A percentile compares a stretch with the other conserved stretches of the same genome.
These are phyloP conservation scores for Gryllus bimaculatus DNA, from an alignment of 1,140 invertebrate species.

Conservation along the genomic window DNA sequence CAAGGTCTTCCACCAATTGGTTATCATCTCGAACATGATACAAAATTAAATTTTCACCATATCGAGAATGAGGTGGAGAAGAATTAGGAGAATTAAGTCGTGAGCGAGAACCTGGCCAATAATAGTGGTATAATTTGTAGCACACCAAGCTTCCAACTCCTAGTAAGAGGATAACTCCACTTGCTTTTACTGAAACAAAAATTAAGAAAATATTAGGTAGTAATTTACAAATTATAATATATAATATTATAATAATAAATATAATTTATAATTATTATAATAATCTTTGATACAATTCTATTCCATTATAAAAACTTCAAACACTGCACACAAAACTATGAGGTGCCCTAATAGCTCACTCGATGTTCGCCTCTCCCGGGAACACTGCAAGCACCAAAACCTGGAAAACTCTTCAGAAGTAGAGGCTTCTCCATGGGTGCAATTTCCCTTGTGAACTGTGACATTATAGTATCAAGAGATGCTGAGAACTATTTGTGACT, in stretches of 20 bases:
- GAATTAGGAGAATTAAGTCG: neutral
- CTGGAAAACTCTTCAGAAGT: neutral
- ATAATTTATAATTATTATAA: too few relatives aligned
- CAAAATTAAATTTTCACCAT: neutral
- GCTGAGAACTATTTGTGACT: too few relatives aligned
- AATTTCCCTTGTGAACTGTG: neutral
- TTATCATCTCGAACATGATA: slow-evolving; percentile 1
- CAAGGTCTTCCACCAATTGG: slow-evolving; percentile 18
- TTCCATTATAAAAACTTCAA: too few relatives aligned
- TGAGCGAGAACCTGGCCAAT: neutral
- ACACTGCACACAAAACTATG: too few relatives aligned
- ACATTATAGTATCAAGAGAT: too few relatives aligned
- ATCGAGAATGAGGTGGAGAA: neutral
- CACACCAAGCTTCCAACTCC: slow-evolving; percentile 19
- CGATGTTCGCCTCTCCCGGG: neutral
- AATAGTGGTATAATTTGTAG: slow-evolving; percentile 18
- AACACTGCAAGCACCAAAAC: neutral
- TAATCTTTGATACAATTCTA: too few relatives aligned
- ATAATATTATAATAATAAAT: too few relatives aligned
- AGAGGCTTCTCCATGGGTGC: neutral
- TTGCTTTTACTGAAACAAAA: slow-evolving; percentile 20
- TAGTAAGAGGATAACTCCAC: slow-evolving; percentile 18
- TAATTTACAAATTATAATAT: too few relatives aligned
- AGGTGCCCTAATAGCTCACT: neutral
- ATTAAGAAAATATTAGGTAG: neutral